phyloP scores from a whole-genome alignment of 2,888 invertebrate genomes.

The Pyrrhia umbra region DNA sequence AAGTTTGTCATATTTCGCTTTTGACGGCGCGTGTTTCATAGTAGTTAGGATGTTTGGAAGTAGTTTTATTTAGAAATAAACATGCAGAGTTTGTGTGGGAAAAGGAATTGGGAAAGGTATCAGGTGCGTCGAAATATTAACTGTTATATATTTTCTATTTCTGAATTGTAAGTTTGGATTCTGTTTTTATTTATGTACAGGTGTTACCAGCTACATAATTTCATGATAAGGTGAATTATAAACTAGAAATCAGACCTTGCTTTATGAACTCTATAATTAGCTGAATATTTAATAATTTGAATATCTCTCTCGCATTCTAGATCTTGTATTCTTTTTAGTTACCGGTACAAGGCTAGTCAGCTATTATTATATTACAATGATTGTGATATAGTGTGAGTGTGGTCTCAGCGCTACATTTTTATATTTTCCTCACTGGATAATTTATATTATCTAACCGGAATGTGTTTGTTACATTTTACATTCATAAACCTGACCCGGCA shows the following conservation, averaged over 20 bases:
- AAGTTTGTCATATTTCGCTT: constrained; percentile 51
- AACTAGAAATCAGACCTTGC: neutral
- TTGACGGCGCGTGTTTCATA: constrained; percentile 5
- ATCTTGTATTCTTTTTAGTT: no score
- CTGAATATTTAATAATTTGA: no score
- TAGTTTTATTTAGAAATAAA: constrained; percentile 17
- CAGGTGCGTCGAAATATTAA: neutral
- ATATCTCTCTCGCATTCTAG: no score
- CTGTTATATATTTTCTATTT: neutral
- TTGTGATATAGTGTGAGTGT: neutral
- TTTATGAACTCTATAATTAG: neutral
- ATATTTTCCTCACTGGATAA: constrained; percentile 5
- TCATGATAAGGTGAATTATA: neutral
- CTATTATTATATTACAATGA: no score
- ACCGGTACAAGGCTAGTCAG: no score
- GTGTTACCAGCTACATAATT: neutral
- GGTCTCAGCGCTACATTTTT: neutral
- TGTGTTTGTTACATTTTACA: constrained; percentile 31
- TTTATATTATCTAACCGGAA: constrained; percentile 18
- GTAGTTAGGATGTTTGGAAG: constrained; percentile 25
- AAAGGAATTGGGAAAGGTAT: neutral
- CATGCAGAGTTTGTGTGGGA: neutral
- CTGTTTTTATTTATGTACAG: neutral
- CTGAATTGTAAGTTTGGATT: no score
- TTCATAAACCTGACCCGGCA: constrained; percentile 25